Base-by-base conservation (phyloP, 1,140 invertebrate genomes). In the Kradibia gibbosae region DNA sequence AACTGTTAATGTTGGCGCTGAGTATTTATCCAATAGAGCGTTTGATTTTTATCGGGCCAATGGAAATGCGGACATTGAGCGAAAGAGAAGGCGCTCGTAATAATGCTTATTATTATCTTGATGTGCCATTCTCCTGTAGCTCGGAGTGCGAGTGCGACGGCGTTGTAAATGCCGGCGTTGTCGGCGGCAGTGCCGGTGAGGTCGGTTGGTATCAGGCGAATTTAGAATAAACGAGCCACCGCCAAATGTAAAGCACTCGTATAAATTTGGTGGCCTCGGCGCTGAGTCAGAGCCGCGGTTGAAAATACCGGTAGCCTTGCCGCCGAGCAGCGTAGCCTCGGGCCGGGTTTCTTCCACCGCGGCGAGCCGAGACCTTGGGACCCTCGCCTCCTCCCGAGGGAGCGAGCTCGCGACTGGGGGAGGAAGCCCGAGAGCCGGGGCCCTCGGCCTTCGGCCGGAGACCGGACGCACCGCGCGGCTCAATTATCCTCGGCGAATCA, bases 61-160 rank as follows among this genome's bases (percentile, higher is more conserved):
- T n/a, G 55, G n/a, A 60, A 28, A 60, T 60, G 55, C 31, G 31
- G 55, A 28, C 31, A 28, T 8, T 60, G 55, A 11, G 31, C 25
- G 55, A 60, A 60, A 31, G 1, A 31, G 10, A 60, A 60, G n/a
- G 25, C 55, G 25, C 8, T 60, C 25, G 25, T 60, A 60, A 60
- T 60, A 60, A 60, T 11, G 55, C 25, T 60, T 60, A 60, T 60
- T 60, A 60, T 60, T 60, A 60, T 60, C 25, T 11, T 28, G 31
- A 60, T 11, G 25, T 31, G 10, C 10, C 11, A 60, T 10, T 3
- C 15, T 60, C 25, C 1, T 28, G 25, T n/a, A n/a, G n/a, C n/a
- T n/a, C n/a, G n/a, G n/a, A n/a, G n/a, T n/a, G n/a, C n/a, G n/a
- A n/a, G n/a, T n/a, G n/a, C n/a, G n/a, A n/a, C 7, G 42, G 7